Conservation (phyloP, 1,140 invertebrate genomes). For the Eufriesea mexicana region DNA sequence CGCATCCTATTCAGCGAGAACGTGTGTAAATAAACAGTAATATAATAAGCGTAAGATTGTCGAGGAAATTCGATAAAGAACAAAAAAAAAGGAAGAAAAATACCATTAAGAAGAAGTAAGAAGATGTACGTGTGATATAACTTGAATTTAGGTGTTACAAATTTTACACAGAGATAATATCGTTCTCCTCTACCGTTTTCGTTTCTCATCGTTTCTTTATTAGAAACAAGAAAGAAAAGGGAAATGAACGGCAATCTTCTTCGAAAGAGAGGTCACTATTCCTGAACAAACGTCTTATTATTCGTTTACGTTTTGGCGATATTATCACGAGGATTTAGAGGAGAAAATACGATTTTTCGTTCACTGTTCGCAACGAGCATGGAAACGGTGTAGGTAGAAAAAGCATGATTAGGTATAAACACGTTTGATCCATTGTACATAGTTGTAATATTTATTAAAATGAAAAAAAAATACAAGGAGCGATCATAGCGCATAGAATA, state of each 20-base stretch:
- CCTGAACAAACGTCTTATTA: neutral
- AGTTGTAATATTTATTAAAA: constrained; percentile 82
- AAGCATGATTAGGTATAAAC: constrained; percentile 52
- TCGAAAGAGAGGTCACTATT: neutral
- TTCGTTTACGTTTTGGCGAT: neutral
- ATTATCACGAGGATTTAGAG: neutral
- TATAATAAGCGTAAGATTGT: constrained; percentile 70
- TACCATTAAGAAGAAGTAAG: neutral
- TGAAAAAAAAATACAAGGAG: constrained; percentile 52
- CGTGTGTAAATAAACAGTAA: constrained; percentile 75
- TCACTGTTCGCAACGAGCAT: constrained; percentile 19
- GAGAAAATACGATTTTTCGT: neutral
- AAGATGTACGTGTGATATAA: constrained; percentile 72
- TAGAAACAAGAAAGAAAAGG: too few species aligned
- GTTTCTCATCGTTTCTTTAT: constrained; percentile 53
- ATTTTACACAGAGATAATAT: constrained; percentile 47
- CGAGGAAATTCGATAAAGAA: constrained; percentile 73
- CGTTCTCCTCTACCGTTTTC: constrained; percentile 65
- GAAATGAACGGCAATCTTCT: neutral
- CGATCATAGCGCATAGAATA: constrained; percentile 67
- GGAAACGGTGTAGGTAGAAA: constrained; percentile 36
- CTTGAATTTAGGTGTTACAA: constrained; percentile 64
- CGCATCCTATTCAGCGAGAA: constrained; percentile 73
- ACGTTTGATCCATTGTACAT: constrained; percentile 76
- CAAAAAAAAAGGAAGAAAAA: neutral